phyloP scores from a whole-genome alignment of 2,888 invertebrate species.

The Monopis laevigella region DNA sequence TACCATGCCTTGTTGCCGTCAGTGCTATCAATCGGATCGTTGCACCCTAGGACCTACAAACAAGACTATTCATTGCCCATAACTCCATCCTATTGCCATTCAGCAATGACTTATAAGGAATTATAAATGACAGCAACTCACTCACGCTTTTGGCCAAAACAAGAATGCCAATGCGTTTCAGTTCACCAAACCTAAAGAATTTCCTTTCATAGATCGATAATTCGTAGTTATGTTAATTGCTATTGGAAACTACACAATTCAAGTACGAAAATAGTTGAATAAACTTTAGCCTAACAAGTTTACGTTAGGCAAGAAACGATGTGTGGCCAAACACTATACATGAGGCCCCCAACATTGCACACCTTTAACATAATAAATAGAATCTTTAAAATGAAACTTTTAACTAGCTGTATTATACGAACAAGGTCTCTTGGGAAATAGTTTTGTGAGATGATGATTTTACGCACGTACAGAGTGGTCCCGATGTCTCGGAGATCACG shows the following conservation, averaged over 20 bases:
- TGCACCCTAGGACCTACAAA: conserved; percentile 5
- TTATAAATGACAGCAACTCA: background rate
- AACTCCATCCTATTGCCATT: conserved; percentile 5
- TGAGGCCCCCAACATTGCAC: too few species aligned
- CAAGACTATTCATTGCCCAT: conserved; percentile 6
- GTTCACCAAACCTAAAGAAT: too few species aligned
- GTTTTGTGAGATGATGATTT: conserved; percentile 36
- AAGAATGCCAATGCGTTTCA: background rate
- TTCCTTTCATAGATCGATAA: too few species aligned
- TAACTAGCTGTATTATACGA: conserved; percentile 23
- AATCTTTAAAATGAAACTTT: conserved; percentile 6
- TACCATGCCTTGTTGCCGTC: too few species aligned
- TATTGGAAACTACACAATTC: too few species aligned
- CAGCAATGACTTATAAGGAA: conserved; percentile 3
- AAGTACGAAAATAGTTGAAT: too few species aligned
- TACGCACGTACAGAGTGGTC: conserved; percentile 49
- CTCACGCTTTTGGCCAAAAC: background rate
- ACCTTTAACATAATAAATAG: conserved; percentile 4
- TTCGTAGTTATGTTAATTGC: too few species aligned
- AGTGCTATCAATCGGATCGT: conserved; percentile 6
- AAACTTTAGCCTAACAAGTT: too few species aligned
- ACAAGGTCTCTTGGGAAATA: conserved; percentile 34
- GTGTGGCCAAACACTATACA: too few species aligned
- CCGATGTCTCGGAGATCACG: conserved; percentile 39
- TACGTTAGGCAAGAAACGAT: too few species aligned